Evolutionary conservation across 2,113 vertebrate genomes (phyloP).

Genomic region (Muscicapa adusta): DNA sequence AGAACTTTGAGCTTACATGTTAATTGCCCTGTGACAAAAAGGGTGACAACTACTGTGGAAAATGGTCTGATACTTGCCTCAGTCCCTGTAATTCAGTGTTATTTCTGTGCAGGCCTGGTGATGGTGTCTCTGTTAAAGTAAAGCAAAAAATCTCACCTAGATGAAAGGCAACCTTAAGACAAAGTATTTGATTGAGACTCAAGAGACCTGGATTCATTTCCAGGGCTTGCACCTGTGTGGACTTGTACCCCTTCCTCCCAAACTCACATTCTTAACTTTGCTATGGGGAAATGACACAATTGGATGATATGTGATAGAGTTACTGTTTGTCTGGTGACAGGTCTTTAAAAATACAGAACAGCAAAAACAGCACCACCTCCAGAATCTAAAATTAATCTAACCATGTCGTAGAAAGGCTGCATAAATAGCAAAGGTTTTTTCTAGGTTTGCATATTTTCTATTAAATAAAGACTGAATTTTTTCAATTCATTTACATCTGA

Average conservation of each 20-base stretch:
- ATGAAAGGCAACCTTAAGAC: background rate
- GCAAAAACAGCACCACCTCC: constrained; percentile 34
- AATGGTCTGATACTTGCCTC: background rate
- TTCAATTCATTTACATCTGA: background rate
- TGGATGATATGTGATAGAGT: background rate
- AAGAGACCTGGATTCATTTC: background rate
- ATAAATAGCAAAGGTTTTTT: background rate
- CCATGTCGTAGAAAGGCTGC: background rate
- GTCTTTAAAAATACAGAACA: constrained; percentile 22
- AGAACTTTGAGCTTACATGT: background rate
- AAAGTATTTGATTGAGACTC: background rate
- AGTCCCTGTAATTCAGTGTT: background rate
- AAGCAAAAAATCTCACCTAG: background rate
- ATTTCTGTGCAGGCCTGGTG: background rate
- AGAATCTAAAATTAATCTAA: constrained; percentile 46
- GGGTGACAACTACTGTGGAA: background rate
- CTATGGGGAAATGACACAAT: background rate
- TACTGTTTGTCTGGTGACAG: background rate
- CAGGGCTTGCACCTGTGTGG: background rate
- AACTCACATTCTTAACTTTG: background rate
- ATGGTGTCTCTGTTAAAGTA: background rate
- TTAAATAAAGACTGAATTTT: background rate
- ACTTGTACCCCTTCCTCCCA: background rate
- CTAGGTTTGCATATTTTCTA: background rate
- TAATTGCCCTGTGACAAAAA: background rate